These are phyloP conservation scores for Yoshiicerus persimilis DNA, from an alignment of 1,140 invertebrate species.

Conservation along the genomic window DNA sequence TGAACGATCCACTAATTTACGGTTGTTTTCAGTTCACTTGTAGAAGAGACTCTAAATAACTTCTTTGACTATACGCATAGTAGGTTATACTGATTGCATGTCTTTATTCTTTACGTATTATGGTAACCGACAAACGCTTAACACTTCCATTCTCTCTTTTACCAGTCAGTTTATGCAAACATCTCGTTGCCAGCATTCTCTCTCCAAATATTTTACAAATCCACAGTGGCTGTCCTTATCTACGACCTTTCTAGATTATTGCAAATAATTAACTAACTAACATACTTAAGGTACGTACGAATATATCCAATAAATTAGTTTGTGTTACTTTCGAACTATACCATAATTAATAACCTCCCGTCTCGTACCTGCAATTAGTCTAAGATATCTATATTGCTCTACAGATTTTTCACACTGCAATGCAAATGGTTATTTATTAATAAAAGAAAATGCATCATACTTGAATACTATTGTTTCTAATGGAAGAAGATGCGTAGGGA, in stretches of 20 bases:
- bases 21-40: neutral
- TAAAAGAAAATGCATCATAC: no score
- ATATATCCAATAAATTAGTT: no score
- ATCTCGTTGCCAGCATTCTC: neutral
- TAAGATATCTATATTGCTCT: no score
- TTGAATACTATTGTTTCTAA: no score
- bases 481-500: no score
- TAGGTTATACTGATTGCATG: neutral
- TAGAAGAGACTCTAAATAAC: neutral
- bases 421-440: no score
- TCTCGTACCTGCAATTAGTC: no score
- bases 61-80: neutral
- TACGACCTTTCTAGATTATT: neutral
- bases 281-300: no score
- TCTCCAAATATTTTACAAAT: neutral
- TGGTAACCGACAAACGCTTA: neutral
- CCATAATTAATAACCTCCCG: no score
- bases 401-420: no score
- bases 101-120: neutral
- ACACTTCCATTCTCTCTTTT: neutral
- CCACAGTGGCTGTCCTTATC: neutral
- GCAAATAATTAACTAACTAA: neutral
- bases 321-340: no score
- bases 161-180: no score
- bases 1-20: slow-evolving; percentile 10